Evolutionary conservation across 2,797 vertebrate species (phyloP), one percentile per base, ranked within the genome.

Genomic region (Megaceryle alcyon): DNA sequence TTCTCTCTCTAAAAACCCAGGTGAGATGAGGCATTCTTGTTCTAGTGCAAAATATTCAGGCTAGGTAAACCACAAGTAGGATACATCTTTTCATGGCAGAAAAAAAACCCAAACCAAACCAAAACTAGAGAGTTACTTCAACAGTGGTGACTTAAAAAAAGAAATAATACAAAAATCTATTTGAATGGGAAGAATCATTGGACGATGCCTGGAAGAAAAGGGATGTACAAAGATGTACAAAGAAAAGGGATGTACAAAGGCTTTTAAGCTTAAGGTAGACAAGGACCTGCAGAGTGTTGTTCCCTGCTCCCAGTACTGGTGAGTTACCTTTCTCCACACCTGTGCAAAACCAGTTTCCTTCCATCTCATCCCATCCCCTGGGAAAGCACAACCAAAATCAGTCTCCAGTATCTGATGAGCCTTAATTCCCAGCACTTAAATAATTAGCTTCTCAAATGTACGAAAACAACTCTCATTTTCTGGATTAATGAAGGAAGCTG

Each of bases 381-480:
- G 94, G 96, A 95, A 95, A 82, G 48, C 85, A 79, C 88, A 96
- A 54, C 78, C 81, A 88, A 82, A 88, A 94, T 88, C 94, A 92
- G 83, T 41, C 92, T 88, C 85, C 64, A 63, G 78, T 89, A 96
- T 92, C 94, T 93, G 95, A 97, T 91, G 95, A 96, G 95, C 73
- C 81, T 95, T 97, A 97, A 97, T 97, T 97, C 96, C 96, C 94
- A 93, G 88, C 96, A 97, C 96, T 97, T 95, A 96, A 96, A 97
- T 97, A 97, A 97, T 97, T 97, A 97, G 90, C 96, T 96, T 71
- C 94, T 95, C 89, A 92, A 94, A 94, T 95, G 90, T 93, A 92
- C 12, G 0, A 96, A 95, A 97, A 82, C 96, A 96, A 88, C 82
- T 89, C 93, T 97, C 92, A 93, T 96, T 97, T 97, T 95, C 88